Percentiles rank a stretch among this genome's conserved stretches.
These are phyloP conservation scores for Oncorhynchus gorbuscha DNA, from an alignment of 2,113 vertebrate species.

Conservation along the genomic window DNA sequence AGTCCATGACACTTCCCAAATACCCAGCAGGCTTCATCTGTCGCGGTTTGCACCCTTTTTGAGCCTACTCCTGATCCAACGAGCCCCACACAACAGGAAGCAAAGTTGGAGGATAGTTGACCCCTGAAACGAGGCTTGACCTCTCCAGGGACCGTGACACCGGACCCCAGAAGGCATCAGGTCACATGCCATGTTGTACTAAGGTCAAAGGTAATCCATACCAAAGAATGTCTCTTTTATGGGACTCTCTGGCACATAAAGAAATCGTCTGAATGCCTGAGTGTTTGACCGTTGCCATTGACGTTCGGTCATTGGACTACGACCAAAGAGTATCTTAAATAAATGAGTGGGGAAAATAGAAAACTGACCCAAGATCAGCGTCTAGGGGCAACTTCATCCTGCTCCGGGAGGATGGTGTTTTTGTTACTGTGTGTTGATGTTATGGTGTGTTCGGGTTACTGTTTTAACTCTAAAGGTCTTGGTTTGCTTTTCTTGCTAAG, in stretches of 20 bases:
- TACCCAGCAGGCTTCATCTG: background rate
- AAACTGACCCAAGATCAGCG: no score
- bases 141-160: background rate
- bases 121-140: background rate
- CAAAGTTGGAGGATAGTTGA: background rate
- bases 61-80: no score
- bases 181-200: background rate
- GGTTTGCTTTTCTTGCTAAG: constrained; percentile 44
- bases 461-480: constrained; percentile 7
- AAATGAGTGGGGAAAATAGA: background rate
- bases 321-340: no score
- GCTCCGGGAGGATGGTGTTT: background rate
- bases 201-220: background rate
- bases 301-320: no score
- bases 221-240: background rate
- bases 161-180: background rate
- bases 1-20: background rate
- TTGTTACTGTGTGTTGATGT: background rate
- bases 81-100: background rate
- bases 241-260: background rate
- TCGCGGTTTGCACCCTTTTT: no score
- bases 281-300: background rate
- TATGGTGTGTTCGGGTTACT: background rate
- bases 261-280: no score
- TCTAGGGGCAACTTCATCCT: no score